phyloP scores from a whole-genome alignment of 2,113 vertebrate species.

The Lynx canadensis region DNA sequence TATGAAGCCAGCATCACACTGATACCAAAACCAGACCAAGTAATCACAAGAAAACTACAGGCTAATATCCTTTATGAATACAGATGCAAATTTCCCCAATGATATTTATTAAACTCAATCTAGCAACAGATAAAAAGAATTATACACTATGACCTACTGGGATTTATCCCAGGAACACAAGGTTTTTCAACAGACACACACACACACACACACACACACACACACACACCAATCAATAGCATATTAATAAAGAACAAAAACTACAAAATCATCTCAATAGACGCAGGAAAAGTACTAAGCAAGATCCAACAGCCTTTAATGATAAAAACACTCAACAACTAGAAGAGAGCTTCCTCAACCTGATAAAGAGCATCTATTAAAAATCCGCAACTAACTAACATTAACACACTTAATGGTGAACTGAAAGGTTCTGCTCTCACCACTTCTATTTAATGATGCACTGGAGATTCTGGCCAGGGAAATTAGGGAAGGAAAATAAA shows the following conservation, averaged over 20 bases:
- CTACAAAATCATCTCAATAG: neutral
- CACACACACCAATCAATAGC: neutral
- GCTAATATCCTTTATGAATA: neutral
- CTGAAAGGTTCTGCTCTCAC: neutral
- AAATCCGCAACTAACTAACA: neutral
- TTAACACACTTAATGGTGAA: neutral
- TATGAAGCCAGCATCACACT: neutral
- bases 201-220: too few species aligned
- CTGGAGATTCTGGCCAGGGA: neutral
- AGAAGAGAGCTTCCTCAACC: neutral
- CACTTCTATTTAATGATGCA: neutral
- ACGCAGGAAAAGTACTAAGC: neutral
- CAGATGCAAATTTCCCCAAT: neutral
- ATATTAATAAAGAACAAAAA: neutral
- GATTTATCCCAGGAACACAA: neutral
- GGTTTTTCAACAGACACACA: neutral
- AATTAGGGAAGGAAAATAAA: neutral
- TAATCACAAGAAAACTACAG: neutral
- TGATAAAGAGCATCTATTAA: neutral
- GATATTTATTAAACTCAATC: neutral
- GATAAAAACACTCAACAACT: neutral
- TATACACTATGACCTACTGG: neutral
- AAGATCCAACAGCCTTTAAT: neutral
- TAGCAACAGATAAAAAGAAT: neutral
- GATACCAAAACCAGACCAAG: neutral